phyloP scores from a whole-genome alignment of 2,113 vertebrate genomes.

The Otus sunia region DNA sequence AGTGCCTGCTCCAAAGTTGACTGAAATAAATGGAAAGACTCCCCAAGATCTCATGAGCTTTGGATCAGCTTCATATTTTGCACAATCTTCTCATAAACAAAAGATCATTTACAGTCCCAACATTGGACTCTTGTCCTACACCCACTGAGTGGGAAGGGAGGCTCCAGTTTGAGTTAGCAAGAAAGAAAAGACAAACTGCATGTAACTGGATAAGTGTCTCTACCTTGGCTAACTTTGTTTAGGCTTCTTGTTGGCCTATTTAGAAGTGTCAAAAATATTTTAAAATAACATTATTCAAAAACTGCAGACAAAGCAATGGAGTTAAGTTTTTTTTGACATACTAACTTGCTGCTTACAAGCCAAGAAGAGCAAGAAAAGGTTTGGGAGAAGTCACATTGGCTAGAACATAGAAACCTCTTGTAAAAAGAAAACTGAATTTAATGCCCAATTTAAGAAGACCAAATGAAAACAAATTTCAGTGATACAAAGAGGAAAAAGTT shows the following conservation, averaged over 20 bases:
- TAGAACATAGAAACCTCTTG: background rate
- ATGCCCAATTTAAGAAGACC: background rate
- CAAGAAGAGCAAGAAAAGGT: background rate
- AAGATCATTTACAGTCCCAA: background rate
- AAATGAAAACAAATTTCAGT: slow-evolving; percentile 22
- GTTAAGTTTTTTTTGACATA: background rate
- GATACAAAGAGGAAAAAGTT: background rate
- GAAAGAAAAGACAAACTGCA: background rate
- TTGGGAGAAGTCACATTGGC: background rate
- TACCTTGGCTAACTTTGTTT: background rate
- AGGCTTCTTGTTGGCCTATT: background rate
- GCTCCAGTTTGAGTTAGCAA: background rate
- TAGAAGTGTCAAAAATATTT: background rate
- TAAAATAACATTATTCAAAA: slow-evolving; percentile 16
- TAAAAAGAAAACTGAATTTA: background rate
- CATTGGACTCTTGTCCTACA: background rate
- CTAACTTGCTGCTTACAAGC: slow-evolving; percentile 5
- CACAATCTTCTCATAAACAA: background rate
- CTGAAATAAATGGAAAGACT: background rate
- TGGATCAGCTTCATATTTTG: background rate
- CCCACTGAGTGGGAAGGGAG: background rate
- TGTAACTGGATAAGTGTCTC: background rate
- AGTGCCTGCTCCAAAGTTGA: background rate
- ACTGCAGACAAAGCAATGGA: background rate
- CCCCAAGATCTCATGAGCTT: background rate